Percentiles rank a stretch among this genome's conserved stretches.
These are phyloP conservation scores for Trinorchestia longiramus DNA, from an alignment of 1,140 invertebrate genomes.

Conservation along the genomic window DNA sequence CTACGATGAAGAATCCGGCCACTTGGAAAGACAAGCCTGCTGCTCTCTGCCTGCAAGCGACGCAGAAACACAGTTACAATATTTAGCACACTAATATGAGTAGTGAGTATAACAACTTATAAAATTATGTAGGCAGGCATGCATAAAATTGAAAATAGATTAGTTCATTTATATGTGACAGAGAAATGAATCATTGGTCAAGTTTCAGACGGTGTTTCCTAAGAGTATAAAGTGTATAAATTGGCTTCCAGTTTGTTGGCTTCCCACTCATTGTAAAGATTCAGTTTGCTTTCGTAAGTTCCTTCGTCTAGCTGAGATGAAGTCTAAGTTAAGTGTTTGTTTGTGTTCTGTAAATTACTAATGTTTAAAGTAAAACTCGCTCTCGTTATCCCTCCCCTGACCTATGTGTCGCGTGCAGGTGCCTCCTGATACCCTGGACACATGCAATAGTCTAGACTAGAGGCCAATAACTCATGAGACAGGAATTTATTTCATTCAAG, in stretches of 20 bases:
- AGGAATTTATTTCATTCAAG: no score
- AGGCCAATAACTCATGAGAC: no score
- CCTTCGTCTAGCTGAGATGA: no score
- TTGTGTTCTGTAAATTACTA: no score
- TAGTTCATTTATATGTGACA: background rate
- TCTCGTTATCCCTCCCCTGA: no score
- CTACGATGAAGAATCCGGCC: conserved; percentile 54
- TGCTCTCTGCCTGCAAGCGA: background rate
- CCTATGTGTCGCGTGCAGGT: no score
- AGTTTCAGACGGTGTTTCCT: background rate
- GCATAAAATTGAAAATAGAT: background rate
- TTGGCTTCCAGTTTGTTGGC: no score
- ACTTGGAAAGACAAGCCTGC: conserved; percentile 1
- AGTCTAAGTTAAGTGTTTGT: no score
- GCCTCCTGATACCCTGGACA: no score
- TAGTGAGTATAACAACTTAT: background rate
- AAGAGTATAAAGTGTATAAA: background rate
- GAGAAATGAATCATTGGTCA: background rate
- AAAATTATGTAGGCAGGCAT: background rate
- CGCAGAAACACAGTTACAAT: background rate
- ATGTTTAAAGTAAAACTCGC: no score
- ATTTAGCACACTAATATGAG: background rate
- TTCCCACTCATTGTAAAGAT: background rate
- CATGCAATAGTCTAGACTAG: no score
- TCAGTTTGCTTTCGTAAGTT: background rate